These are phyloP conservation scores for Aleiodes sp. DNA, from an alignment of 1,140 invertebrate species.

Conservation along the genomic window DNA sequence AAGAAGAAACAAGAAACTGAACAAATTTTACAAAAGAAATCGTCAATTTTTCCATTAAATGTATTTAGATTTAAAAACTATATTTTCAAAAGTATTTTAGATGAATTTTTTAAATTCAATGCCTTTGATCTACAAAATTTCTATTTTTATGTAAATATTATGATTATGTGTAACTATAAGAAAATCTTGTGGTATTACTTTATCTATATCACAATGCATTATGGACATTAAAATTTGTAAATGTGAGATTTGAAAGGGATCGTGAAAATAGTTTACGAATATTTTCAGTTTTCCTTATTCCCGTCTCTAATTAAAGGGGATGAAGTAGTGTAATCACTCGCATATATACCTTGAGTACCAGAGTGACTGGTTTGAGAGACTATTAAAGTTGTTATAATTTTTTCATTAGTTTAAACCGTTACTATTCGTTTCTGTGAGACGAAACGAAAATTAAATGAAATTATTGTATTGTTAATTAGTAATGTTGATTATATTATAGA, in stretches of 20 bases:
- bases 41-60: neutral
- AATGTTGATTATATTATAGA: neutral
- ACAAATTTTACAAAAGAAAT: neutral
- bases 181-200: constrained; percentile 1
- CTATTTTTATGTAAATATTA: neutral
- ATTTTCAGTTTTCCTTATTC: neutral
- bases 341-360: neutral
- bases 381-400: neutral
- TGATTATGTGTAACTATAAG: neutral
- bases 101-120: neutral
- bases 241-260: neutral
- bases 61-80: constrained; percentile 3
- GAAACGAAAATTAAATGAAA: neutral
- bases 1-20: neutral
- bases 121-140: neutral
- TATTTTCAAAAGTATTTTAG: constrained; percentile 22
- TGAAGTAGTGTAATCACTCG: neutral
- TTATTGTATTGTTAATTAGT: neutral
- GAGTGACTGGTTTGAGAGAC: neutral
- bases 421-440: neutral
- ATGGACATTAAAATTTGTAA: constrained; percentile 4
- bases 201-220: constrained; percentile 5
- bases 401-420: neutral
- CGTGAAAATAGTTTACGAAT: neutral
- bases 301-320: neutral